Conservation (phyloP, 2,888 invertebrate species). For the Pseudococcus longispinus region DNA sequence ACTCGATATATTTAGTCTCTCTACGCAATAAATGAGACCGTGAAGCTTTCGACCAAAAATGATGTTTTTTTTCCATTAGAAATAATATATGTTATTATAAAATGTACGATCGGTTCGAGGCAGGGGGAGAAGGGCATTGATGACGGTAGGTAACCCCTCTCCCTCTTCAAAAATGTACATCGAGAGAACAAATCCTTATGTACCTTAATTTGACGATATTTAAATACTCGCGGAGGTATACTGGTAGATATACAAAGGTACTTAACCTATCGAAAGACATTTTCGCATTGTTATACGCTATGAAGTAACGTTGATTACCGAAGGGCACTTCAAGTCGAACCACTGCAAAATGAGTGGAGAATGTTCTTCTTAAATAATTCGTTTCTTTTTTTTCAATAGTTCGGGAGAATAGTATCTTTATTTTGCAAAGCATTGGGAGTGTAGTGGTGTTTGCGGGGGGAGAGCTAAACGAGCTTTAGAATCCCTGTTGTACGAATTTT, state of each 20-base stretch:
- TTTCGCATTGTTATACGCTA: not conserved
- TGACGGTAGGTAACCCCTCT: not conserved
- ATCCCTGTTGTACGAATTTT: too few relatives aligned
- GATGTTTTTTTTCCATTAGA: not conserved
- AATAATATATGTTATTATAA: not conserved
- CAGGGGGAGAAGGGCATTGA: too few relatives aligned
- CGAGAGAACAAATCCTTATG: not conserved
- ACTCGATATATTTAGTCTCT: not conserved
- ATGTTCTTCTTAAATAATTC: not conserved
- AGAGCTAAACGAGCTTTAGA: not conserved
- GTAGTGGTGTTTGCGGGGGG: not conserved
- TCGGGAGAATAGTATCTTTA: not conserved
- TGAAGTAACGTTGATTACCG: constrained; percentile 30
- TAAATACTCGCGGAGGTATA: not conserved
- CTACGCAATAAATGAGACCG: not conserved
- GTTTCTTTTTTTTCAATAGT: not conserved
- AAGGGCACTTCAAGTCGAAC: constrained; percentile 14
- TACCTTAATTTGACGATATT: not conserved
- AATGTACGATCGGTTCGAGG: not conserved
- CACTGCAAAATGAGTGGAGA: not conserved
- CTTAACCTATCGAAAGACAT: not conserved
- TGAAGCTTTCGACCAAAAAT: not conserved
- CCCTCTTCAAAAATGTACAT: not conserved
- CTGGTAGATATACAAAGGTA: not conserved
- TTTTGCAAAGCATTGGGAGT: not conserved